phyloP scores from a whole-genome alignment of 2,888 invertebrate genomes.

The Plutella xylostella region DNA sequence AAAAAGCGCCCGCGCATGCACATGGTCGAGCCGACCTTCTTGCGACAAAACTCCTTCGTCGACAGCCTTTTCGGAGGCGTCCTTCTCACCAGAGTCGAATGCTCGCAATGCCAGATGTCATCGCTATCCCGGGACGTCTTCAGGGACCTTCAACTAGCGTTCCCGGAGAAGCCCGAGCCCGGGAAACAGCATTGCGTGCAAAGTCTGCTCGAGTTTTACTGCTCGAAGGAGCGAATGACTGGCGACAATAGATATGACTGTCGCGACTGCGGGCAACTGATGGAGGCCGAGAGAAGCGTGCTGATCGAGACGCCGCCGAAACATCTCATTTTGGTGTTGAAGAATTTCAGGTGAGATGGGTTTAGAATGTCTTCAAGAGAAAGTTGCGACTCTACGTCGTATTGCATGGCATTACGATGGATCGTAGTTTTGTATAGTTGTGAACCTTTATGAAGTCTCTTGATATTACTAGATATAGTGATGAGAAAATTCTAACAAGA shows the following conservation, averaged over 20 bases:
- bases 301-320: conserved; percentile 78
- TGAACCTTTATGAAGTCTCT: background rate
- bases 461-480: too few species aligned
- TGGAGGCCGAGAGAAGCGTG: conserved; percentile 76
- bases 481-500: too few species aligned
- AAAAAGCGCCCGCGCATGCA: conserved; percentile 41
- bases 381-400: too few species aligned
- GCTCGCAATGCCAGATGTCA: conserved; percentile 77
- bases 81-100: conserved; percentile 78
- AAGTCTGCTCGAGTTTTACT: conserved; percentile 80
- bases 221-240: conserved; percentile 80
- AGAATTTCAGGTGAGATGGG: conserved; percentile 75
- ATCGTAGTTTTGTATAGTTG: too few species aligned
- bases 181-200: conserved; percentile 75
- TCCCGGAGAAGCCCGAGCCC: conserved; percentile 68
- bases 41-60: conserved; percentile 32
- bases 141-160: conserved; percentile 82
- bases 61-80: conserved; percentile 65
- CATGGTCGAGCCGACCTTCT: conserved; percentile 22
- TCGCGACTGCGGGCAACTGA: conserved; percentile 77
- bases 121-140: conserved; percentile 83
- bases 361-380: background rate
- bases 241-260: conserved; percentile 89
- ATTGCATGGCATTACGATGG: too few species aligned
- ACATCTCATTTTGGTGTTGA: conserved; percentile 82